Evolutionary conservation across 2,113 vertebrate species (phyloP).

Genomic region (Paradisaea rubra): DNA sequence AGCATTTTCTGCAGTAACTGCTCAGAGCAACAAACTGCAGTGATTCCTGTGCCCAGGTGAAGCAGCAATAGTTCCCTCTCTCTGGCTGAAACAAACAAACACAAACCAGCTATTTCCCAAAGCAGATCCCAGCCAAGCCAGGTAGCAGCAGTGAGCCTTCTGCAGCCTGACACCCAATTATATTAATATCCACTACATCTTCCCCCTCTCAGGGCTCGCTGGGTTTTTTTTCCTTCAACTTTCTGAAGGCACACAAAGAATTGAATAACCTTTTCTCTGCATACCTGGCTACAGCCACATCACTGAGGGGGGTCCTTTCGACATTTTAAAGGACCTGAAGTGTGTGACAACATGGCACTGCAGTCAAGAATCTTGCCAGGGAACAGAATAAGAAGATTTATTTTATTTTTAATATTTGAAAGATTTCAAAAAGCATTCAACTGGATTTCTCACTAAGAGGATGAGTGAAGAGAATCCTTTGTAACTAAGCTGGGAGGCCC

Average conservation of each 20-base stretch:
- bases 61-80: background rate
- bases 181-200: background rate
- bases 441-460: slow-evolving; percentile 63
- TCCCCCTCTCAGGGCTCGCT: background rate
- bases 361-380: background rate
- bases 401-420: slow-evolving; percentile 61
- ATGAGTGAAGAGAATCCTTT: slow-evolving; percentile 46
- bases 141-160: background rate
- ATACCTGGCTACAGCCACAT: background rate
- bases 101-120: background rate
- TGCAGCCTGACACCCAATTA: background rate
- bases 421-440: slow-evolving; percentile 59
- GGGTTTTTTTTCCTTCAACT: background rate
- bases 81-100: background rate
- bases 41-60: background rate
- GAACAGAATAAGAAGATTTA: slow-evolving; percentile 30
- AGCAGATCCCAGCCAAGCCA: background rate
- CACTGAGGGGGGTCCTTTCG: background rate
- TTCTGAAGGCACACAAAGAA: slow-evolving; percentile 12
- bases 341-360: slow-evolving; percentile 20
- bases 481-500: slow-evolving; percentile 40
- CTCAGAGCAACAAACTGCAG: background rate
- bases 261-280: background rate
- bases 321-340: slow-evolving; percentile 8
- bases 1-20: background rate